phyloP scores from a whole-genome alignment of 2,888 invertebrate species.

The Polyommatus iphigenia region DNA sequence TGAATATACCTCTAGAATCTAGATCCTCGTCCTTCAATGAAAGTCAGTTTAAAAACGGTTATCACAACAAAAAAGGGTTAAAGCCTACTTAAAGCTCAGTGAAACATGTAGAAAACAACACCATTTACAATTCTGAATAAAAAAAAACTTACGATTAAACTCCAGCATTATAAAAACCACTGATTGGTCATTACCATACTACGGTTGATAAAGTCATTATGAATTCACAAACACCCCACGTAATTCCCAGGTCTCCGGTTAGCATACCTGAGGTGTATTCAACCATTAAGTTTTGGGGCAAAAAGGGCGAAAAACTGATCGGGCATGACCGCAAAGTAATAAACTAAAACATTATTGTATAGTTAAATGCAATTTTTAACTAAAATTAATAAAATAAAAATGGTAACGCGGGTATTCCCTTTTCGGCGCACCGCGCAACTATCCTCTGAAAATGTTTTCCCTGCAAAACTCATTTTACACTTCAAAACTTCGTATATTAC shows the following conservation, averaged over 20 bases:
- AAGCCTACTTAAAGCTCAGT: neutral
- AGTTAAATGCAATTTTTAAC: too few species aligned
- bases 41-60: neutral
- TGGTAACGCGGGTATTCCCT: too few species aligned
- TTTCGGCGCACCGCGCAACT: too few species aligned
- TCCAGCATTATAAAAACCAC: neutral
- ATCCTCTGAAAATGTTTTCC: neutral
- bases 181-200: conserved; percentile 6
- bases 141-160: neutral
- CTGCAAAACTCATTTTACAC: neutral
- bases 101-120: neutral
- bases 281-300: conserved; percentile 19
- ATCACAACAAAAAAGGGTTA: neutral
- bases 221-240: conserved; percentile 9
- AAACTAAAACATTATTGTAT: neutral
- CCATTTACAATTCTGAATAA: neutral
- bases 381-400: too few species aligned
- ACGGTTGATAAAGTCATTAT: conserved; percentile 13
- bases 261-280: conserved; percentile 31
- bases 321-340: neutral
- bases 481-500: too few species aligned
- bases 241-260: conserved; percentile 10
- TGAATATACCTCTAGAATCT: neutral
- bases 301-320: conserved; percentile 27
- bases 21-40: too few species aligned